Base-by-base conservation (phyloP, 2,888 invertebrate species). In the Epinotia brunnichana region DNA sequence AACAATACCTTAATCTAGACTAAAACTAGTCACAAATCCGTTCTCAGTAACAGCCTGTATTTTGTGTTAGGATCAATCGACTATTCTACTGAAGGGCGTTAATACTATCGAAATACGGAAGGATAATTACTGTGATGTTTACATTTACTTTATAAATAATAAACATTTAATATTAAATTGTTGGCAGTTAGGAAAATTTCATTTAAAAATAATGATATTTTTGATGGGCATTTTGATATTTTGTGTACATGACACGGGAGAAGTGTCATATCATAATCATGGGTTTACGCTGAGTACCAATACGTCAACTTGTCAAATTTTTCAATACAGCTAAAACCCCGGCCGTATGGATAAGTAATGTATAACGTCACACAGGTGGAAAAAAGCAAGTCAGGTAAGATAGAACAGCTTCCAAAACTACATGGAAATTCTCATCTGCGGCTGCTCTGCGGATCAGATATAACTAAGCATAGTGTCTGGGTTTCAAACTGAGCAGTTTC, bases 21-120 rank as follows among this genome's bases (percentile, higher is more conserved):
- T 82, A 80, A 82, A 79, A 79, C 87, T 91, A 91, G 85, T 91
- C 88, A 90, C 92, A 92, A 92, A 92, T 92, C 92, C 92, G 87
- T 92, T 89, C 88, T 92, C 86, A 87, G 83, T 91, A 89, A 92
- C 91, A 91, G 91, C 92, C 92, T 85, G 91, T 84, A 80, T 82
- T 53, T 82, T 85, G 83, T 83, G 82, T 85, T 86, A 87, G 85
- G 84, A 86, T 85, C 70, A 78, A 76, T 77, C 76, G 74, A 82
- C 80, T 69, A 73, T 63, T 64, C 70, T 74, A 74, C 68, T 59
- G 63, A 69, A 59, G 41, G 59, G n/a, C 13, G 41, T 51, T 71
- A 68, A 72, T 72, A 66, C 64, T 57, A 59, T 53, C 53, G 15
- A 60, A 63, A 72, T 71, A 68, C 54, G 51, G 68, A 68, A 56